Evolutionary conservation across 23 tunicate species (phyloP).

Genomic region (Trididemnum clinides): DNA sequence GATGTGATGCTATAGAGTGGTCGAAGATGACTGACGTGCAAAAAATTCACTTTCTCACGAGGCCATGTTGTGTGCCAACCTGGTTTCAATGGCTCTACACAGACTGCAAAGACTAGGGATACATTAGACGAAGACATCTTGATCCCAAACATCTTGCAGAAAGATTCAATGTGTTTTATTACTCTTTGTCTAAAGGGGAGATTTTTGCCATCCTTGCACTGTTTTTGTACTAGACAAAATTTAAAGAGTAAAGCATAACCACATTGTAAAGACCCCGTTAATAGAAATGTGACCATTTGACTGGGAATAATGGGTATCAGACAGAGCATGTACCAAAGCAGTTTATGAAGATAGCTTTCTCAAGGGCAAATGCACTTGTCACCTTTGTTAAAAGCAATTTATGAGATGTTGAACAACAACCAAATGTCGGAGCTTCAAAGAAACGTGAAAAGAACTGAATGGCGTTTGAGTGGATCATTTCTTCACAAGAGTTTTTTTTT

Average conservation of each 20-base stretch:
- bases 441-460: not conserved
- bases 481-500: not conserved
- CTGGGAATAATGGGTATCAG: not conserved
- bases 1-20: conserved; percentile 1
- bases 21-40: not conserved
- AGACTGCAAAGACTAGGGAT: not conserved
- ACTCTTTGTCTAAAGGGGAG: not conserved
- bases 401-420: not conserved
- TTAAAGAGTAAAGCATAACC: not conserved
- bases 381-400: not conserved
- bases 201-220: not conserved
- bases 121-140: not conserved
- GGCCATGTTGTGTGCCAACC: not conserved
- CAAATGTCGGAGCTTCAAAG: not conserved
- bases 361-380: not conserved
- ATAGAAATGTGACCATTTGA: not conserved
- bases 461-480: not conserved
- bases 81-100: not conserved
- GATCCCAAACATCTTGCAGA: not conserved
- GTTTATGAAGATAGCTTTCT: not conserved
- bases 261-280: too few species aligned
- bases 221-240: not conserved
- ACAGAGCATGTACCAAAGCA: too few species aligned
- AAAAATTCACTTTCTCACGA: not conserved
- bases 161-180: not conserved